These are phyloP conservation scores for Ametastegia equiseti DNA, from an alignment of 2,888 invertebrate genomes.

Conservation along the genomic window DNA sequence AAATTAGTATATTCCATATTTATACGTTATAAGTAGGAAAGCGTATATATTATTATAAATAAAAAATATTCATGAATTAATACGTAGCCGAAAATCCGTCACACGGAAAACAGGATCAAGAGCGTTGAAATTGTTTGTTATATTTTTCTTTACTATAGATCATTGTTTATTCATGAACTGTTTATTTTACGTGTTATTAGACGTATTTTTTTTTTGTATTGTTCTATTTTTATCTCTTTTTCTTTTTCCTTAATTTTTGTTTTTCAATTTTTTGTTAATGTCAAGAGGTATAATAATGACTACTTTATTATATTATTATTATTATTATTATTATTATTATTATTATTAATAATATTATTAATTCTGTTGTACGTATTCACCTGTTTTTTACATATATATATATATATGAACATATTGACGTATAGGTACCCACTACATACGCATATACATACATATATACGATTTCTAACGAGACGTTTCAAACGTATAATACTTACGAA, in stretches of 20 bases:
- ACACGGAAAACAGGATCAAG: conserved; percentile 63
- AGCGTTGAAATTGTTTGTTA: conserved; percentile 73
- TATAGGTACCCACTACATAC: not conserved
- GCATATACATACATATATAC: not conserved
- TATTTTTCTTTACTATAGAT: conserved; percentile 72
- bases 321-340: conserved; percentile 15
- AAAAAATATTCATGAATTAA: not conserved
- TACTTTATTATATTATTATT: conserved; percentile 36
- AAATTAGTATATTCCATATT: conserved; percentile 48
- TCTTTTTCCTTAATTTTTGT: not conserved
- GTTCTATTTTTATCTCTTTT: conserved; percentile 25
- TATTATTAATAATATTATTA: conserved; percentile 46
- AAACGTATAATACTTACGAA: too few relatives aligned
- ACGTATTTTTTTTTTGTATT: conserved; percentile 50
- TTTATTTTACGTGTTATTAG: conserved; percentile 70
- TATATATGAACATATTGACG: not conserved
- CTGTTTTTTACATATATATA: conserved; percentile 16
- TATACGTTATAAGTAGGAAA: conserved; percentile 49
- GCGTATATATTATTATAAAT: not conserved
- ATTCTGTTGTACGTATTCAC: conserved; percentile 35
- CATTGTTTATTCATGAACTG: conserved; percentile 75
- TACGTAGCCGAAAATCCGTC: conserved; percentile 63
- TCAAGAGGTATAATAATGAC: not conserved
- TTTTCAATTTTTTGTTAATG: conserved; percentile 6
- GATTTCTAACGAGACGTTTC: conserved; percentile 23